Percentiles rank a stretch among this genome's conserved stretches.
Conservation (phyloP, 2,797 vertebrate genomes). For the Synanceia verrucosa region DNA sequence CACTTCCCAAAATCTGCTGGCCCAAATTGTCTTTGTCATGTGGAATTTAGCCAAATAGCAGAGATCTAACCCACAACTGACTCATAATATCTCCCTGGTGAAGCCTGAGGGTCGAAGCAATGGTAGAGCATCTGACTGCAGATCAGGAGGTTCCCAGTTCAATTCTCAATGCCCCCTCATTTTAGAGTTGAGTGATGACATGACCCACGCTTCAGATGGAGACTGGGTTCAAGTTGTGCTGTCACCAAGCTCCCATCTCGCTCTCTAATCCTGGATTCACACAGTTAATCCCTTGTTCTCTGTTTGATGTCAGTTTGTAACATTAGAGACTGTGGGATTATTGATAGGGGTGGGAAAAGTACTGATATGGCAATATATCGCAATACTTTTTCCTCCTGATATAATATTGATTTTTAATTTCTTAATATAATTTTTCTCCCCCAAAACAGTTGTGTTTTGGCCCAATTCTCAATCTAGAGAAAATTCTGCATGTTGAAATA, state of each 20-base stretch:
- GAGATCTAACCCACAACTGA: conserved; percentile 46
- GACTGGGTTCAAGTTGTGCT: not conserved
- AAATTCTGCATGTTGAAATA: too few species aligned
- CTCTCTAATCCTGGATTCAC: not conserved
- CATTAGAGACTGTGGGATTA: too few species aligned
- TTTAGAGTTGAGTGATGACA: conserved; percentile 16
- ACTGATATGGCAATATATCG: too few species aligned
- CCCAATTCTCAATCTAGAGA: too few species aligned
- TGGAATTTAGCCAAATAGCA: conserved; percentile 29
- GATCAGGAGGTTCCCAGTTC: conserved; percentile 60
- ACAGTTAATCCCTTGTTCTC: not conserved
- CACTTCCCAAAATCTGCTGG: conserved; percentile 44
- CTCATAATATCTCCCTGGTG: not conserved
- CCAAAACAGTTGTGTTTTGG: too few species aligned
- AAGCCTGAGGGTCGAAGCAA: conserved; percentile 21
- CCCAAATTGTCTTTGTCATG: conserved; percentile 54
- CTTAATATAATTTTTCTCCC: too few species aligned
- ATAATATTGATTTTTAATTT: too few species aligned
- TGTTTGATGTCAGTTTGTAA: not conserved
- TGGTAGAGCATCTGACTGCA: conserved; percentile 64
- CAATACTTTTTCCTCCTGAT: too few species aligned
- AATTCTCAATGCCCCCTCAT: conserved; percentile 50
- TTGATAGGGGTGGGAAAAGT: too few species aligned
- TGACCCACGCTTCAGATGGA: not conserved
- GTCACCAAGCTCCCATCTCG: not conserved